Base-by-base conservation (phyloP, 2,113 vertebrate genomes). In the Puntigrus tetrazona region DNA sequence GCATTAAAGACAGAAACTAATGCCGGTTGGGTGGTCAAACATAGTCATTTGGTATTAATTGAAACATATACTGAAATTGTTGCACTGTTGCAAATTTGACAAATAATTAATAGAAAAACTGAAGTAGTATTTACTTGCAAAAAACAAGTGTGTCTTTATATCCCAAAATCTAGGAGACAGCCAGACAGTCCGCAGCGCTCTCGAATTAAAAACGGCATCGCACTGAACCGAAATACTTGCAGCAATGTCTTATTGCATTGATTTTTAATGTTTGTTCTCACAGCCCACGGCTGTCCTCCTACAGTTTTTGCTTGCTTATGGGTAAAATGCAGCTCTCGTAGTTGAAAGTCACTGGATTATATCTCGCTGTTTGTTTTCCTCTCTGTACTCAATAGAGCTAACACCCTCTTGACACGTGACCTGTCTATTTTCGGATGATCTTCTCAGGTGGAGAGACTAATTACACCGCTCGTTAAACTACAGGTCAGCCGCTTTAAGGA, bases 311-410 rank as follows among this genome's bases (percentile, higher is more conserved):
- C 22, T 50, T 69, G 29, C 63, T 57, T 34, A 72, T 82, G 13
- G n/a, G 50, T 34, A 72, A 63, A 65, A n/a, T n/a, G 52, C 36
- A 1, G 76, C 76, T 78, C 31, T 41, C 76, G 61, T 34, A 69
- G 65, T 29, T 43, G 72, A 74, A 73, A 73, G n/a, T 41, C 38
- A 80, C 41, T 65, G 59, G 78, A 67, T 72, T 67, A 81, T 81
- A 41, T 81, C 20, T 45, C 59, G 47, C 65, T 72, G 47, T 72
- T 74, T 74, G 43, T 74, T 74, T 74, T 52, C 18, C 47, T 41
- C 31, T 57, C 22, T 73, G 41, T 45, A 29, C n/a, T 61, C 77
- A 47, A 27, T 27, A 74, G 72, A 27, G 72, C 72, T 74, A 74
- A 74, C 13, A 74, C 11, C 43, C 27, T 18, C 59, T 31, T 57